Conservation (phyloP, 2,113 vertebrate genomes). For the Monarcha castaneiventris region DNA sequence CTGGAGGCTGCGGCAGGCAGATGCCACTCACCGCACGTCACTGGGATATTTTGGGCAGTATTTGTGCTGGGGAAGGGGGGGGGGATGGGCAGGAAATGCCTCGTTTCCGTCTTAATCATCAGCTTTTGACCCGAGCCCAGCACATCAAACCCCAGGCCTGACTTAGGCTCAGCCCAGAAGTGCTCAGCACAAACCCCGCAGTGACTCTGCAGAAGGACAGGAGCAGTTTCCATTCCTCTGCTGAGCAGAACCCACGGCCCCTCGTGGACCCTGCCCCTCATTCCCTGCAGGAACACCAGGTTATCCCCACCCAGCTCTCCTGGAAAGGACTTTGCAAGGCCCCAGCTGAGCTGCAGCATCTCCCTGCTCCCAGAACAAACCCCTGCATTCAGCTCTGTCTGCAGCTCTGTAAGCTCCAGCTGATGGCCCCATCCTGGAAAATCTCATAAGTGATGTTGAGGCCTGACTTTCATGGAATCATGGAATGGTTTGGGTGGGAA, state of each 20-base stretch:
- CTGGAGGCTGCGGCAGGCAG: not conserved
- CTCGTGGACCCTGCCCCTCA: accelerated
- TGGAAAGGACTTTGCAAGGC: not conserved
- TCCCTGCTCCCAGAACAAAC: not conserved
- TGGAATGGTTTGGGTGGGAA: not conserved
- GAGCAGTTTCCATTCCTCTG: accelerated
- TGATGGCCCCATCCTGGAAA: no score
- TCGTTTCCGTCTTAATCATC: not conserved
- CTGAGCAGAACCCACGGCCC: accelerated
- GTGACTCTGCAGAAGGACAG: not conserved
- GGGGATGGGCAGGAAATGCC: slow-evolving; percentile 34
- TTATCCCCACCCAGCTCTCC: accelerated
- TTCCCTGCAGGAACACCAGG: accelerated
- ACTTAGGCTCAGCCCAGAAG: accelerated
- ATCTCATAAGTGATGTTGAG: not conserved
- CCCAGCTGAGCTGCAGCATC: not conserved
- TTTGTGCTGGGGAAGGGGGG: not conserved
- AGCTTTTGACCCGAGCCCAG: not conserved
- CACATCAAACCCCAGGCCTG: not conserved
- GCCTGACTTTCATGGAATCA: not conserved
- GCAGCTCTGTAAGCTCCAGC: not conserved
- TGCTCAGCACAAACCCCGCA: accelerated
- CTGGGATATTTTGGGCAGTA: not conserved
- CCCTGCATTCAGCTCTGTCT: accelerated
- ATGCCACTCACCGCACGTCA: not conserved